Percentiles rank a stretch among this genome's conserved stretches.
phyloP scores from a whole-genome alignment of 2,113 vertebrate species.

The Atherinomorus stipes region DNA sequence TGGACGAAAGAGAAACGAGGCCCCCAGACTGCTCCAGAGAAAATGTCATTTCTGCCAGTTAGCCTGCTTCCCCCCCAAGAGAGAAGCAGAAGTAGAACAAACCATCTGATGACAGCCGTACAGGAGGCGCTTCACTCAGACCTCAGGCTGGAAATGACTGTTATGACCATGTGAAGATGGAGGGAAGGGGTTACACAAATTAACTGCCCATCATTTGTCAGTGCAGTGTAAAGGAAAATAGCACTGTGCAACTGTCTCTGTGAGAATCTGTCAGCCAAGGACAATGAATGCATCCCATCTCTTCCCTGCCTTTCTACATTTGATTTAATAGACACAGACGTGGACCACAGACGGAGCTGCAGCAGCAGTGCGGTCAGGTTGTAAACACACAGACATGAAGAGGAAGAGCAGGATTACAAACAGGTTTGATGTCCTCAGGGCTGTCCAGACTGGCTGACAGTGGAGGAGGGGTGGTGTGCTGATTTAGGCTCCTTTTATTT shows the following conservation, averaged over 20 bases:
- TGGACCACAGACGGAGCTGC: slow-evolving; percentile 69
- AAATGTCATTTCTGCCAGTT: slow-evolving; percentile 55
- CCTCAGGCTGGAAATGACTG: slow-evolving; percentile 39
- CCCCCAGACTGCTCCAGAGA: slow-evolving; percentile 29
- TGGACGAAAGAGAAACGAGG: slow-evolving; percentile 51
- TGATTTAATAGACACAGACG: slow-evolving; percentile 70
- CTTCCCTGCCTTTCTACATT: slow-evolving; percentile 44
- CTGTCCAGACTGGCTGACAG: slow-evolving; percentile 75
- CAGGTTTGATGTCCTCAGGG: slow-evolving; percentile 76
- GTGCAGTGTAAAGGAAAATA: slow-evolving; percentile 40
- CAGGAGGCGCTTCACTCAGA: slow-evolving; percentile 44
- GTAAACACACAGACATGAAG: slow-evolving; percentile 78
- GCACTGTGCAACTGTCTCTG: slow-evolving; percentile 27
- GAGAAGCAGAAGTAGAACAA: slow-evolving; percentile 33
- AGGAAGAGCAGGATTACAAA: slow-evolving; percentile 70
- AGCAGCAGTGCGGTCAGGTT: slow-evolving; percentile 71
- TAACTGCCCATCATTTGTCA: slow-evolving; percentile 79
- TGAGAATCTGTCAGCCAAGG: slow-evolving; percentile 73
- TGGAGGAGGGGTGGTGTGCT: slow-evolving; percentile 41
- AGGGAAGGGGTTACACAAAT: slow-evolving; percentile 31
- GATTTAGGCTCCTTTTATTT: slow-evolving; percentile 66
- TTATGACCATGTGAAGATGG: slow-evolving; percentile 38
- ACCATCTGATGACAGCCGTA: slow-evolving; percentile 39
- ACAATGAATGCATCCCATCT: slow-evolving; percentile 65
- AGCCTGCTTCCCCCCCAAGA: slow-evolving; percentile 41